These are phyloP conservation scores for Lycocorax pyrrhopterus DNA, from an alignment of 2,113 vertebrate genomes.

Conservation along the genomic window DNA sequence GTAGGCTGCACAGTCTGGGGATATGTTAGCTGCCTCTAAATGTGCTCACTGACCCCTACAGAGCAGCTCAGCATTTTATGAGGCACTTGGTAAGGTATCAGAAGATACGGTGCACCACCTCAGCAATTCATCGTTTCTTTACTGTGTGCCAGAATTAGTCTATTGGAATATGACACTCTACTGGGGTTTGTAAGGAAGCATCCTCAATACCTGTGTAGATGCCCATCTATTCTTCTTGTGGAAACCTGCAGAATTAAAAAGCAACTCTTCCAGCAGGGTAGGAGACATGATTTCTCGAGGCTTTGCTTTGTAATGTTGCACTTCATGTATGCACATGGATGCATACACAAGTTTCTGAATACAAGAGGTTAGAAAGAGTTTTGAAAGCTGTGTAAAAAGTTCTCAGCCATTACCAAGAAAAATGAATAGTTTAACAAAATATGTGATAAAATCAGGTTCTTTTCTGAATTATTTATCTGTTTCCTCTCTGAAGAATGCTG, in stretches of 20 bases:
- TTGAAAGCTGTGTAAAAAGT: neutral
- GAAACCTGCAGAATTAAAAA: neutral
- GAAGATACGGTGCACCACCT: neutral
- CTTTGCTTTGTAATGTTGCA: neutral
- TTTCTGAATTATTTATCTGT: neutral
- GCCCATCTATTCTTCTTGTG: neutral
- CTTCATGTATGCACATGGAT: neutral
- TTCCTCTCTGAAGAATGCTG: neutral
- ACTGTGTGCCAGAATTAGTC: fast-evolving
- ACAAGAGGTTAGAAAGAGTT: neutral
- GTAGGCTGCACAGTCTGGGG: neutral
- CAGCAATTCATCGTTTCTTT: neutral
- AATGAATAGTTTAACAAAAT: neutral
- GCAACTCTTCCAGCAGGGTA: neutral
- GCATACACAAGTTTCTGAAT: neutral
- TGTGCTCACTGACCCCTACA: neutral
- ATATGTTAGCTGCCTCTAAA: neutral
- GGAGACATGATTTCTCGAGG: neutral
- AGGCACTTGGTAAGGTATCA: fast-evolving
- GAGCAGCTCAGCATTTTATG: neutral
- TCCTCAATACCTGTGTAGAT: neutral
- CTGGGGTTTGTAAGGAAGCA: neutral
- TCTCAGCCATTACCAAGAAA: neutral
- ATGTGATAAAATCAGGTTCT: neutral
- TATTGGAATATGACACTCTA: neutral